phyloP scores from a whole-genome alignment of 2,113 vertebrate species.

The Brachyistius frenatus region DNA sequence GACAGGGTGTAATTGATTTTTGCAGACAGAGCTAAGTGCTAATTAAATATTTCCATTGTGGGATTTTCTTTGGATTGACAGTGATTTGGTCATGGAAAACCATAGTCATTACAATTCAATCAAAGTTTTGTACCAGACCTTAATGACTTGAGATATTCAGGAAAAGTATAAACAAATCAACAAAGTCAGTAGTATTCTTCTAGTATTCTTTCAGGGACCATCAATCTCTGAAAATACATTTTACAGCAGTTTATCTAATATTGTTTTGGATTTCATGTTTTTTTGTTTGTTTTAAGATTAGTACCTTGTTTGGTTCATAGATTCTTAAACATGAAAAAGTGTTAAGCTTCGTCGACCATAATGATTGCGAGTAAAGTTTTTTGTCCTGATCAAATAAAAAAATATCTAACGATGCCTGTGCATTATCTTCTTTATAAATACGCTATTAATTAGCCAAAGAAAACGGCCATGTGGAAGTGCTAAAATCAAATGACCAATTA shows the following conservation, averaged over 20 bases:
- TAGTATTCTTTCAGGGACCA: neutral
- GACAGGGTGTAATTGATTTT: neutral
- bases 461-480: neutral
- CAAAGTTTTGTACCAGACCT: neutral
- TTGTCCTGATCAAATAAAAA: neutral
- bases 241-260: too few species aligned
- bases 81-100: neutral
- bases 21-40: neutral
- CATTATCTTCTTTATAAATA: neutral
- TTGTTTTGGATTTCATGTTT: neutral
- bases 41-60: neutral
- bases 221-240: neutral
- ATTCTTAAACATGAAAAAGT: conserved; percentile 2
- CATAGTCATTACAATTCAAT: neutral
- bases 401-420: neutral
- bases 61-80: neutral
- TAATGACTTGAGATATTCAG: neutral
- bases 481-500: conserved; percentile 28
- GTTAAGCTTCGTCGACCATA: neutral
- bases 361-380: conserved; percentile 2
- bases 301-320: neutral
- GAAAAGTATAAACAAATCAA: neutral
- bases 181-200: neutral
- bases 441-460: conserved; percentile 13
- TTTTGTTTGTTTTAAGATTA: neutral